Conservation (phyloP, 2,797 vertebrate species). For the Danio kyathit region DNA sequence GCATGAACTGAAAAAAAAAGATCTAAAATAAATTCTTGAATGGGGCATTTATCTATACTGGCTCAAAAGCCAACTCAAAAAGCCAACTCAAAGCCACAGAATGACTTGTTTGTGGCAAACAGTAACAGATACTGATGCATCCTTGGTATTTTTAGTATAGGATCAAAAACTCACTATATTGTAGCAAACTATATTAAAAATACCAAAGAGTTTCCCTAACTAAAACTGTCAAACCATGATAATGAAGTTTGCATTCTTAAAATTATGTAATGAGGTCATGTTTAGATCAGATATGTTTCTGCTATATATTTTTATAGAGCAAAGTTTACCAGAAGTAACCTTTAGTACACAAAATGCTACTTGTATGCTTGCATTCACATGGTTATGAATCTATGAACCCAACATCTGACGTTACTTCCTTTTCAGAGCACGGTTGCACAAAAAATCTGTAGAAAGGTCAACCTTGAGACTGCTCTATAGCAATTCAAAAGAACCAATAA, state of each 20-base stretch:
- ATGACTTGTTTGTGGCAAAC: too few relatives aligned
- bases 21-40: too few relatives aligned
- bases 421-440: not conserved
- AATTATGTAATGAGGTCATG: not conserved
- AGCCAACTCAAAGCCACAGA: too few relatives aligned
- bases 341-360: not conserved
- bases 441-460: not conserved
- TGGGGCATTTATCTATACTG: too few relatives aligned
- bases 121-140: too few relatives aligned
- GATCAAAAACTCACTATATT: too few relatives aligned
- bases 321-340: not conserved
- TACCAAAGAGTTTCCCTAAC: too few relatives aligned
- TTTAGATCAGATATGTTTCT: not conserved
- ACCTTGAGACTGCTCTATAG: not conserved
- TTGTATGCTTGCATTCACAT: slow-evolving; percentile 12
- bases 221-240: not conserved
- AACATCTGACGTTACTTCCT: not conserved
- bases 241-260: not conserved
- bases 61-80: too few relatives aligned
- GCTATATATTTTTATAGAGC: not conserved
- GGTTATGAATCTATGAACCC: not conserved
- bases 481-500: not conserved
- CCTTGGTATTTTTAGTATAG: too few relatives aligned
- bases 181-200: too few relatives aligned
- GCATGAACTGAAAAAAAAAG: too few relatives aligned